These are phyloP conservation scores for Acromyrmex echinatior DNA, from an alignment of 1,140 invertebrate species.

Conservation along the genomic window DNA sequence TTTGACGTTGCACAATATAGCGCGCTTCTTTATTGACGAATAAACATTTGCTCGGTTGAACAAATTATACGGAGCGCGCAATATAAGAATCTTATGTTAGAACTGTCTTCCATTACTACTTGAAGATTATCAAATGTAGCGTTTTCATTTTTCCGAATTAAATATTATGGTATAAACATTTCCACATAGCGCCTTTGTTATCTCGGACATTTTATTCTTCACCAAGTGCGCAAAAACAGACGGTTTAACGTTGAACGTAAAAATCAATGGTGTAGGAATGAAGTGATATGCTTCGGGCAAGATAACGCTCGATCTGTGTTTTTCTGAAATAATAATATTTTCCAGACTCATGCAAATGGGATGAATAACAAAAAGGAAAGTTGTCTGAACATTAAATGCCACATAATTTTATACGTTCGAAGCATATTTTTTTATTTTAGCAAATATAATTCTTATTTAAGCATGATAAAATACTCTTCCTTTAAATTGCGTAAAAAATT, in stretches of 20 bases:
- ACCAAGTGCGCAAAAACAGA: conserved; percentile 33
- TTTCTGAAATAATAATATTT: conserved; percentile 58
- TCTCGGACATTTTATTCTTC: not conserved
- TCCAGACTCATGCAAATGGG: conserved; percentile 34
- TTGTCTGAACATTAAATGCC: not conserved
- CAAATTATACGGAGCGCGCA: not conserved
- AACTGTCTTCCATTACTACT: too few relatives aligned
- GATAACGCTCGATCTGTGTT: conserved; percentile 43
- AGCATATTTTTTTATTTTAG: not conserved
- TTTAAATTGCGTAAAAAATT: not conserved
- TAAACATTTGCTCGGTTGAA: conserved; percentile 34
- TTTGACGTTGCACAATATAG: conserved; percentile 2
- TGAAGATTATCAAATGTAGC: not conserved
- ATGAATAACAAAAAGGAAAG: conserved; percentile 28
- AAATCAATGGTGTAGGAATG: conserved; percentile 41
- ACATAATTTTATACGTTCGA: conserved; percentile 13
- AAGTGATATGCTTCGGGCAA: conserved; percentile 18
- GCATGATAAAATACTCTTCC: not conserved
- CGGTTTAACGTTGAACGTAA: conserved; percentile 40
- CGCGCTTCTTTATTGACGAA: conserved; percentile 7
- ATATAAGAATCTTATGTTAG: not conserved
- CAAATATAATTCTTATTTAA: not conserved
- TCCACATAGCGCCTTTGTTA: conserved; percentile 19
- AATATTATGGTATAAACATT: conserved; percentile 20
- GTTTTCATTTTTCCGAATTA: conserved; percentile 20